phyloP scores from a whole-genome alignment of 2,888 invertebrate genomes.

The Parapristionchus giblindavisi region DNA sequence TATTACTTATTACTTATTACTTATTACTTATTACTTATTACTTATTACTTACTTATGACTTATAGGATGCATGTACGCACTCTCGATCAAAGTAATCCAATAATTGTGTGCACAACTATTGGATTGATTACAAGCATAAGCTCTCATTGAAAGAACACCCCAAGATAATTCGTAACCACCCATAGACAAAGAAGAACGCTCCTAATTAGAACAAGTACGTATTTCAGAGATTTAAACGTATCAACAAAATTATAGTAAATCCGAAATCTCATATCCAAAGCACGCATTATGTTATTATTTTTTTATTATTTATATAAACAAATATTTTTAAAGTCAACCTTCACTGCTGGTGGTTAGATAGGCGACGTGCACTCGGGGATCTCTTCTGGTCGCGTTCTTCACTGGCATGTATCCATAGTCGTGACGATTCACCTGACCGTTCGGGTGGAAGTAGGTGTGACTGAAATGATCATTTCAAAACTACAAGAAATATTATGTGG shows the following conservation, averaged over 20 bases:
- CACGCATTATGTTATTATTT: not conserved
- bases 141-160: no score
- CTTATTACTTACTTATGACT: no score
- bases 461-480: conserved; percentile 44
- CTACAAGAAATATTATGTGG: not conserved
- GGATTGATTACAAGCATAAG: no score
- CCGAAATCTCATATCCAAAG: not conserved
- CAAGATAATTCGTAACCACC: no score
- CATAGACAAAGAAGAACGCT: no score
- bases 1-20: no score
- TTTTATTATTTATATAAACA: not conserved
- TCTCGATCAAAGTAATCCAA: no score
- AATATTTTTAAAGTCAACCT: conserved; percentile 44
- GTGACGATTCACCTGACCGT: conserved; percentile 60
- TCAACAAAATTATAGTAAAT: not conserved
- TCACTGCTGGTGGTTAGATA: conserved; percentile 67
- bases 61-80: no score
- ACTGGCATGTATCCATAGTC: conserved; percentile 69
- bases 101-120: no score
- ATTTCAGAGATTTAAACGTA: not conserved
- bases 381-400: conserved; percentile 67
- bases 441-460: conserved; percentile 64
- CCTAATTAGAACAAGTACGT: no score
- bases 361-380: conserved; percentile 67
- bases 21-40: no score